Evolutionary conservation across 2,888 invertebrate species (phyloP), one percentile per base, ranked within the genome.

Genomic region (Heliconius aoede): DNA sequence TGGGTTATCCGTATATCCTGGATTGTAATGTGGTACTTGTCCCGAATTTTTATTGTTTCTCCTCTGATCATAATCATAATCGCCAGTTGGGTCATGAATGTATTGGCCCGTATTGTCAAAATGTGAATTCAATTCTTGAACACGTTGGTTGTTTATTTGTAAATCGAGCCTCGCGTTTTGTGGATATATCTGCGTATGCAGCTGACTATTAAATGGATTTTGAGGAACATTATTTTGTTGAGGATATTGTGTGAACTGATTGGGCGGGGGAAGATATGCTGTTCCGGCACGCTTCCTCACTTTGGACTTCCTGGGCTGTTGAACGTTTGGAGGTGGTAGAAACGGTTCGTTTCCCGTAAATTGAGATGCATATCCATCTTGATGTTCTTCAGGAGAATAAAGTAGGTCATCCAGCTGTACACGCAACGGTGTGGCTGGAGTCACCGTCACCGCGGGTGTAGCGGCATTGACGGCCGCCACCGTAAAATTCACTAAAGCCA

Each of bases 401-500:
- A 94, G 87, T n/a, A 94, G 85, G 75, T 93, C 93, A 74, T 93
- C 92, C 55, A 94, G 86, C 78, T 87, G 86, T 46, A 91, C 88
- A 51, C 87, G 88, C 26, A 92, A 83, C 15, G 94, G 92, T 30
- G 86, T 83, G 13, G 92, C 83, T 4, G 91, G 84, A 18, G 93
- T 88, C 55, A 88, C 84, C 36, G 85, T 83, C 71, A 93, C 85
- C 69, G 88, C 86, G 46, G 94, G 93, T 76, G 92, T 88, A 76
- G 90, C 91, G 30, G 85, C 88, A 28, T 86, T 87, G 77, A 88
- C 88, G 79, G 89, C 86, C 76, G 91, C 88, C 80, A 91, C 85
- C 82, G 94, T 91, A 81, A 91, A 94, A 86, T 95, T 95, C 82
- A 88, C 88, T 83, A 94, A 87, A 83, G 93, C 93, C 94, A 95